Base-by-base conservation (phyloP, 2,888 invertebrate species). In the Andrena bicolor region DNA sequence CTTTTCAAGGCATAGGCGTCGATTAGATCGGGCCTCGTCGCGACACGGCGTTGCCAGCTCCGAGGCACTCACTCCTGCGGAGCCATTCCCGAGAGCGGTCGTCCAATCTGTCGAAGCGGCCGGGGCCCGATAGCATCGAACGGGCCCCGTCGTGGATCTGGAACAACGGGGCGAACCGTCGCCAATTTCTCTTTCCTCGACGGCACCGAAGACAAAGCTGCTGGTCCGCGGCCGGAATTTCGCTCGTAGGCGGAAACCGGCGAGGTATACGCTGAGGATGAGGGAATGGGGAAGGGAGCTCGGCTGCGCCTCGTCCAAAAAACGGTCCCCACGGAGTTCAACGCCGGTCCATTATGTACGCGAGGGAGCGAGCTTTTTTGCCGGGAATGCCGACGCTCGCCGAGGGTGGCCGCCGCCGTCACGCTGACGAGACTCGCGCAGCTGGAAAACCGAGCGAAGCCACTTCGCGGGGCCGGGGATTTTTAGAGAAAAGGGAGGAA, bases 361-460 rank as follows among this genome's bases (percentile, higher is more conserved):
- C 79, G 83, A 88, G 85, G 81, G 81, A 80, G 84, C 80, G 79
- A 80, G 77, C 83, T 83, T 87, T 87, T 86, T 88, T 87, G 82
- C 86, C 77, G 87, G 76, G 90, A 90, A 89, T 87, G 85, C 89
- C 84, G 83, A 85, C 85, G 80, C 69, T 84, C 92, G 88, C 87
- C 90, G 90, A 91, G 93, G 93, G 93, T 92, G 93, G 93, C 91
- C 93, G 88, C 83, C 89, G 72, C 88, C 88, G 90, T 90, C 91
- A 91, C 91, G 88, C 91, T 93, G 93, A 93, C 93, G 92, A 93
- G 91, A 90, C 83, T 87, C 89, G 93, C 92, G 91, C 93, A 93
- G 93, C 93, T 93, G 93, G 91, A 91, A 92, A 93, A 93, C 89
- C 88, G 86, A 86, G 79, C 70, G 86, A 86, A 86, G 77, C 70